These are phyloP conservation scores for Leptopilina clavipes DNA, from an alignment of 1,140 invertebrate genomes.

Conservation along the genomic window DNA sequence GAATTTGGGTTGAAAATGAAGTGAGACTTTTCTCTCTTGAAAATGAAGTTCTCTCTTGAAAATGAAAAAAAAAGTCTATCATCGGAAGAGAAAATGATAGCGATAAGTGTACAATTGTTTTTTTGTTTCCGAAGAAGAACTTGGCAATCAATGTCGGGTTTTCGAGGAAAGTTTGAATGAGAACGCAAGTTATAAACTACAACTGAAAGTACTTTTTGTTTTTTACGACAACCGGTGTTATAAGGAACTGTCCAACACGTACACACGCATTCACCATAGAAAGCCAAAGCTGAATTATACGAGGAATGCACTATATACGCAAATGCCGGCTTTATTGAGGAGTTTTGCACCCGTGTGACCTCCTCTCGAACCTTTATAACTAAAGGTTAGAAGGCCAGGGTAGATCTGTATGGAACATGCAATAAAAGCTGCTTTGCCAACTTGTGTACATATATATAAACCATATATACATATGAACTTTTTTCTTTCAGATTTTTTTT, in stretches of 20 bases:
- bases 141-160: slow-evolving; percentile 21
- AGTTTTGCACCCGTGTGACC: slow-evolving; percentile 37
- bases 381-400: slow-evolving; percentile 32
- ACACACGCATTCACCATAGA: slow-evolving; percentile 1
- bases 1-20: too few relatives aligned
- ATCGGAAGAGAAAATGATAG: too few relatives aligned
- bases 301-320: slow-evolving; percentile 62
- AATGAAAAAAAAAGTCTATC: too few relatives aligned
- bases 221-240: slow-evolving; percentile 11
- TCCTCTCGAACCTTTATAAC: slow-evolving; percentile 43
- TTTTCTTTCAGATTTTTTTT: too few relatives aligned
- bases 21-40: too few relatives aligned
- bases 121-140: not conserved
- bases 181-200: not conserved
- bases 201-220: slow-evolving; percentile 23
- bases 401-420: slow-evolving; percentile 32
- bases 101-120: too few relatives aligned
- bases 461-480: too few relatives aligned
- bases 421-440: slow-evolving; percentile 47
- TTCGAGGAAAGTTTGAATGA: not conserved
- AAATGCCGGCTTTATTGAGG: slow-evolving; percentile 56
- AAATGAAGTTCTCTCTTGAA: too few relatives aligned
- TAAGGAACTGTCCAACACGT: slow-evolving; percentile 23
- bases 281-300: slow-evolving; percentile 57
- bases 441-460: not conserved